Evolutionary conservation across 2,888 invertebrate genomes (phyloP).

Genomic region (Dryobota labecula): DNA sequence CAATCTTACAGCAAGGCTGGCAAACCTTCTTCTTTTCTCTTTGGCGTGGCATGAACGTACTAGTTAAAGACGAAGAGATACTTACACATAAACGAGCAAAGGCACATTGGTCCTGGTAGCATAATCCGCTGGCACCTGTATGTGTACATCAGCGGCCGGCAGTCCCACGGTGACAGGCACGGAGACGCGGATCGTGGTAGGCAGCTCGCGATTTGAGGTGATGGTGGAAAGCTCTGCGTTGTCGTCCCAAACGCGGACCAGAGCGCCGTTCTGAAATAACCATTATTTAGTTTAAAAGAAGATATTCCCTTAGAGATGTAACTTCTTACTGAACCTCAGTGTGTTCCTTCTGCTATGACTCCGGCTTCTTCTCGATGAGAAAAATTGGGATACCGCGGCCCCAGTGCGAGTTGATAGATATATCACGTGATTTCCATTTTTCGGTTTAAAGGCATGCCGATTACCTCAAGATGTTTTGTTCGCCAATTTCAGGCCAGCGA

Average conservation of each 20-base stretch:
- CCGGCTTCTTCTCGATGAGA: accelerated
- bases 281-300: not conserved
- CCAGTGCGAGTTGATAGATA: not conserved
- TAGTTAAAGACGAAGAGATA: slow-evolving; percentile 64
- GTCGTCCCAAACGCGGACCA: slow-evolving; percentile 91
- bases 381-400: not conserved
- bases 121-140: slow-evolving; percentile 94
- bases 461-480: not conserved
- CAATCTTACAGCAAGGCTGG: not conserved
- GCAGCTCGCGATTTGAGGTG: slow-evolving; percentile 88
- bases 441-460: not conserved
- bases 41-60: not conserved
- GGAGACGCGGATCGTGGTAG: slow-evolving; percentile 90
- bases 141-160: slow-evolving; percentile 93
- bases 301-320: not conserved
- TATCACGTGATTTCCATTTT: not conserved
- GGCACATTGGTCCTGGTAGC: slow-evolving; percentile 94
- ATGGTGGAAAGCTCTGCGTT: slow-evolving; percentile 90
- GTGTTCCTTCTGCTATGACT: not conserved
- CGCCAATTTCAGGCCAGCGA: not conserved
- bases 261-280: slow-evolving; percentile 78
- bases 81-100: slow-evolving; percentile 95
- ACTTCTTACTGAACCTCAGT: not conserved
- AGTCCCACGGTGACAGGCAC: slow-evolving; percentile 92
- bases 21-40: too few species aligned